Base-by-base conservation (phyloP, 1,140 invertebrate genomes). In the Idris sp. region DNA sequence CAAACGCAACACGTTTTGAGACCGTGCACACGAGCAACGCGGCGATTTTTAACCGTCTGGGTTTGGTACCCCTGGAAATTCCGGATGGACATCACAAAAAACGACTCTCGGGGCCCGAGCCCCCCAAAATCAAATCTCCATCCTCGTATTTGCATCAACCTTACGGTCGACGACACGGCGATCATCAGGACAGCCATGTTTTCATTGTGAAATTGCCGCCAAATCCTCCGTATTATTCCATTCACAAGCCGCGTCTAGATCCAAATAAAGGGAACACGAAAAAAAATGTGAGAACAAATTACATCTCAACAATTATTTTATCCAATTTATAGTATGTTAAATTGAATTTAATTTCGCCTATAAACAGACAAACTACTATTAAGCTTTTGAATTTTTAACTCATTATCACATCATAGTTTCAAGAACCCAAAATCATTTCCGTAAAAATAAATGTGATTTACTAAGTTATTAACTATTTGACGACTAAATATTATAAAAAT, bases 171-270 rank as follows among this genome's bases (percentile, higher is more conserved):
- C 88, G 90, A 41, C 90, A 93, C 65, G 89, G 91, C 54, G 90
- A 91, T 18, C 89, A 90, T 30, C 84, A 88, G 36, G 93, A 95
- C 83, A 94, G 93, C 26, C 92, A 93, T 82, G 92, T 95, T 89
- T 94, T 91, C 87, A 90, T 94, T 68, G 93, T 95, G 58, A 94
- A 94, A 81, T 86, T 94, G 10, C 93, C 93, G 1, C 92, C 93
- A 2, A 93, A 92, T 84, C 92, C 90, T n/a, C 92, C 92, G 69
- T 95, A 94, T 81, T 94, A 94, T 84, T 90, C 90, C 2, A 89
- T 91, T 74, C 86, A 83, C 26, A 86, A 86, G 28, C 85, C 85
- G 0, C 80, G 88, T 38, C 14, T 11, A 48, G 88, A 89, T 38
- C 88, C 90, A 0, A 81, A 84, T 0, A 87, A 86, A 4, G 89